Evolutionary conservation across 2,888 invertebrate species (phyloP), one percentile per base, ranked within the genome.

Genomic region (Eumacrocentrus americanus): DNA sequence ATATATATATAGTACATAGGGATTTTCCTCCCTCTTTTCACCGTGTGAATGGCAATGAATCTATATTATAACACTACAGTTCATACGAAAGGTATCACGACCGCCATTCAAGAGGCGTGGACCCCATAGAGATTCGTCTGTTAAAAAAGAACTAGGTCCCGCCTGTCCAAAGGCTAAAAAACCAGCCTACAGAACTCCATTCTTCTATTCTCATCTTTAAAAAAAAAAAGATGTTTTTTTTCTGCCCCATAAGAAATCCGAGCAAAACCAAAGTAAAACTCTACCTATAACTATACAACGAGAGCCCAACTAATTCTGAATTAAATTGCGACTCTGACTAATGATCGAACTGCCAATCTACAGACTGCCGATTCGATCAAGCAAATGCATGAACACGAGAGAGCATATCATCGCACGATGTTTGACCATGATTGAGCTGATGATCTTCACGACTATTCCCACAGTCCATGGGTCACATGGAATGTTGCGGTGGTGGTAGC

Each of bases 401-500:
- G 1, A 77, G 61, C 11, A 71, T 70, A 44, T 78, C 77, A 59
- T 78, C 77, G 55, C 67, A 66, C 16, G 25, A 44, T 5, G 58
- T 59, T 63, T 74, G 74, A 48, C 65, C 66, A 37, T 71, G 70
- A 66, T 72, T 72, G 57, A 62, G 53, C 38, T 69, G 67, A 29
- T 72, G 71, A 53, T 29, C 29, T 29, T 67, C 68, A 18, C 70
- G 66, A 38, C 57, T 66, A 62, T 59, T 66, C 61, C 61, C 62
- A 18, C 48, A 66, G 42, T 66, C 67, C 58, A 63, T 58, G 63
- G 67, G 79, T 80, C 80, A 80, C 77, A 80, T 80, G 22, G 80
- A 75, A 54, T 78, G 78, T 53, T 78, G 79, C 0, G 78, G 73
- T 0, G 78, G 79, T 51, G 78, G 74, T 47, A 79, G 59, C 77